These are phyloP conservation scores for Lathamus discolor DNA, from an alignment of 2,113 vertebrate species.

Conservation along the genomic window DNA sequence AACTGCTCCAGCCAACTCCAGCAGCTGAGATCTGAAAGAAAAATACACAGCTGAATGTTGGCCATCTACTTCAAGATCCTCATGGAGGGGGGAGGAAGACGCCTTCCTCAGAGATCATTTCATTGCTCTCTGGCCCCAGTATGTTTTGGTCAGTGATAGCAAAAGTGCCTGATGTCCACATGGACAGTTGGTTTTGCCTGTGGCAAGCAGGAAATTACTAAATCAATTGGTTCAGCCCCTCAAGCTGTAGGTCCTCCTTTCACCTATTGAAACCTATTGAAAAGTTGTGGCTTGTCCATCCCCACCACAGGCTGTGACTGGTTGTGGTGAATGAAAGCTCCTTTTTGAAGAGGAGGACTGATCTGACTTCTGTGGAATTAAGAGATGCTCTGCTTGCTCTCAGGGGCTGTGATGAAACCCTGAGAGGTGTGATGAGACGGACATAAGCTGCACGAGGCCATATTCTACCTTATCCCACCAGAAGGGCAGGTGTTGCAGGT, in stretches of 20 bases:
- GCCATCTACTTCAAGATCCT: neutral
- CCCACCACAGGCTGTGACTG: neutral
- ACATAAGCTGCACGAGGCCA: neutral
- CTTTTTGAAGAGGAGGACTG: neutral
- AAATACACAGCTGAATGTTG: neutral
- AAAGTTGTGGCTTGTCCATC: neutral
- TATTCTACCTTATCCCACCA: neutral
- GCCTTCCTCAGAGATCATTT: neutral
- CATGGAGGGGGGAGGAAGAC: neutral
- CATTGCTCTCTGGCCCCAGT: neutral
- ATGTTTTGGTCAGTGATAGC: neutral
- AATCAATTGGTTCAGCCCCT: neutral
- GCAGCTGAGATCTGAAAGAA: neutral
- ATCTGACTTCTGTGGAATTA: neutral
- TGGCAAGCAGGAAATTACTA: neutral
- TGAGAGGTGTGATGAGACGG: neutral
- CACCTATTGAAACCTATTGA: neutral
- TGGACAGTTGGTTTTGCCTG: neutral
- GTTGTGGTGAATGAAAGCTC: neutral
- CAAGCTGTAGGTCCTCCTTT: neutral
- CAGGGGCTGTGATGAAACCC: neutral
- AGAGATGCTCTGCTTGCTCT: neutral
- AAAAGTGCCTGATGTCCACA: rapidly evolving
- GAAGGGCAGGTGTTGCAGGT: neutral
- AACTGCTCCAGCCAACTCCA: neutral